Conservation (phyloP, 1,140 invertebrate species). For the Hylaeus volcanicus region DNA sequence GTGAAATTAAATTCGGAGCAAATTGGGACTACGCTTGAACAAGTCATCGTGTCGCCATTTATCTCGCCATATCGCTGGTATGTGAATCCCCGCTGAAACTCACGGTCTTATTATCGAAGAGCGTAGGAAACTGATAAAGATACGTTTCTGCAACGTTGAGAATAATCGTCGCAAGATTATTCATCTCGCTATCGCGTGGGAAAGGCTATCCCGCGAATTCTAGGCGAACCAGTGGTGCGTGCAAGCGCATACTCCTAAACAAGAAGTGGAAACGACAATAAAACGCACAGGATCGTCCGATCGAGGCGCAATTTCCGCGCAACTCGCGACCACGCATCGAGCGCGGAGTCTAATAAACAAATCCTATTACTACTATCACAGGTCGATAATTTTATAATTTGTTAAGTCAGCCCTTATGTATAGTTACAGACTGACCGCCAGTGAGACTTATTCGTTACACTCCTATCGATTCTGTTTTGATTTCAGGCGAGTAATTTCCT, state of each 20-base stretch:
- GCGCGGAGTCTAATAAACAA: no score
- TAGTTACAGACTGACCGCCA: no score
- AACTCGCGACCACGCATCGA: no score
- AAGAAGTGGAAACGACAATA: not conserved
- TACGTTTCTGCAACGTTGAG: not conserved
- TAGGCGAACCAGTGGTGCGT: not conserved
- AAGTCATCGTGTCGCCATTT: not conserved
- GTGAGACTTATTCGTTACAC: no score
- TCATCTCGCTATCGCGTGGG: conserved; percentile 13
- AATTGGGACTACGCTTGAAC: not conserved
- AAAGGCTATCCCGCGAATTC: conserved; percentile 8
- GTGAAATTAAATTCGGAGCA: not conserved
- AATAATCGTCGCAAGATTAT: conserved; percentile 5
- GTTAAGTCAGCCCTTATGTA: no score
- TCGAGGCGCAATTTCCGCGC: not conserved
- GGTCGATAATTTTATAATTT: no score
- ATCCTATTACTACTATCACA: no score
- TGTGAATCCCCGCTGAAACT: no score
- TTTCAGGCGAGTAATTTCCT: no score
- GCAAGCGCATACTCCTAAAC: not conserved
- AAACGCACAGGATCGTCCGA: not conserved
- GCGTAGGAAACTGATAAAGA: not conserved
- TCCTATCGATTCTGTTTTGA: no score
- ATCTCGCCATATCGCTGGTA: not conserved
- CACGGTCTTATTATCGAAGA: no score